Conservation (phyloP, 1,140 invertebrate species). For the Belonocnema kinseyi region DNA sequence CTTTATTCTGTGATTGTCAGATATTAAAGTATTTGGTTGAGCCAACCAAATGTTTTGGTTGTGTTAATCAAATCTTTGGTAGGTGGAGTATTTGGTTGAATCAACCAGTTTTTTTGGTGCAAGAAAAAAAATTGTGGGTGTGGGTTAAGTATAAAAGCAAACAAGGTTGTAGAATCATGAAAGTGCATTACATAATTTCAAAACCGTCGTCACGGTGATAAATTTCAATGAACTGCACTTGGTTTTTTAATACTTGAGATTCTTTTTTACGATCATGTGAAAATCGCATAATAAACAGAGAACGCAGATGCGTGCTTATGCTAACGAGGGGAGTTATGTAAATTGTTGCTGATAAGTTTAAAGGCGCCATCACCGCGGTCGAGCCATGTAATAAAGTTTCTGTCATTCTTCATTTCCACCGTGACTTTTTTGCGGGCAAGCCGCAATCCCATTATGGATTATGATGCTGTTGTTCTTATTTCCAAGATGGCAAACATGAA, state of each 20-base stretch:
- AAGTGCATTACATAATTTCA: conserved; percentile 7
- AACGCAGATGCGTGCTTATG: conserved; percentile 26
- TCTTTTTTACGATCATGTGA: conserved; percentile 25
- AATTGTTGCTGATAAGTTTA: conserved; percentile 23
- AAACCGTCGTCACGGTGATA: neutral
- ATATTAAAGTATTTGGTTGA: no score
- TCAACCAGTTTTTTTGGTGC: no score
- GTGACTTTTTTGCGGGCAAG: neutral
- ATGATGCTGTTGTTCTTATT: neutral
- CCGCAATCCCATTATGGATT: neutral
- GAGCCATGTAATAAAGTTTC: conserved; percentile 1
- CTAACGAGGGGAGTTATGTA: conserved; percentile 21
- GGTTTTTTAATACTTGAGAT: neutral
- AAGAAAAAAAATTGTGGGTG: no score
- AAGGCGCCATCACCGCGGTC: conserved; percentile 18
- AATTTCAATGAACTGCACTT: conserved; percentile 11
- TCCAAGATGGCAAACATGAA: neutral
- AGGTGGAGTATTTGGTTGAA: no score
- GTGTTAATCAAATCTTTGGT: no score
- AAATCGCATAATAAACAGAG: conserved; percentile 5
- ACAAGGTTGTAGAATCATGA: neutral
- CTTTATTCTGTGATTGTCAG: no score
- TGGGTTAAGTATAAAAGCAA: neutral
- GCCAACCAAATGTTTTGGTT: no score
- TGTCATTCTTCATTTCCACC: conserved; percentile 4